A percentile compares a stretch with the other conserved stretches of the same genome.
Evolutionary conservation across 2,888 invertebrate species (phyloP).

Genomic region (Agonopterix arenella): DNA sequence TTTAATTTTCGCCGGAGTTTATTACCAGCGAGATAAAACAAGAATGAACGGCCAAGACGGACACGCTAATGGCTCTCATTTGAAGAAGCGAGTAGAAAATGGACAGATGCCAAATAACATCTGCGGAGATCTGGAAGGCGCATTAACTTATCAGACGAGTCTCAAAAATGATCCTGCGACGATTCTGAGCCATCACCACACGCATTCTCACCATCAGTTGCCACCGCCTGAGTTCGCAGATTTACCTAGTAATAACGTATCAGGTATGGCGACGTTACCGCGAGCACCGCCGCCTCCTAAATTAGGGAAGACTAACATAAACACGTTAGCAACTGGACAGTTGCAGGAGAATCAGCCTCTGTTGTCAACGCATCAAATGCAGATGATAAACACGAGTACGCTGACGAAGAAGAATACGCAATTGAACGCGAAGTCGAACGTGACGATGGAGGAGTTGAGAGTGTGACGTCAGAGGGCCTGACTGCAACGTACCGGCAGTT

Average conservation of each 20-base stretch:
- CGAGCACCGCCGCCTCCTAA: conserved; percentile 87
- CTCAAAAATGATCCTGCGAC: conserved; percentile 83
- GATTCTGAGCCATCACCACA: conserved; percentile 85
- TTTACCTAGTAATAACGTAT: conserved; percentile 81
- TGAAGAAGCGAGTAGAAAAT: conserved; percentile 87
- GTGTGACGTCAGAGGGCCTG: conserved; percentile 85
- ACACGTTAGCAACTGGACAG: conserved; percentile 76
- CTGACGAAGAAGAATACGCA: conserved; percentile 86
- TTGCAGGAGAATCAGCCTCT: conserved; percentile 82
- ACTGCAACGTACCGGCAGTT: conserved; percentile 75
- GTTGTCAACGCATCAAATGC: conserved; percentile 85
- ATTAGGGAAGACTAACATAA: conserved; percentile 78
- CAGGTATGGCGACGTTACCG: conserved; percentile 77
- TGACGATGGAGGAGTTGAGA: conserved; percentile 87
- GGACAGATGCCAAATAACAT: conserved; percentile 93
- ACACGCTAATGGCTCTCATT: conserved; percentile 61
- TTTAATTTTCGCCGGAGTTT: conserved; percentile 95
- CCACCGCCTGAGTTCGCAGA: conserved; percentile 92
- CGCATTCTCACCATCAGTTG: conserved; percentile 85
- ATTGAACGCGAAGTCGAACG: conserved; percentile 76
- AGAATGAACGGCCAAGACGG: conserved; percentile 79
- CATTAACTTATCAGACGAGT: conserved; percentile 68
- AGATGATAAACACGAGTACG: conserved; percentile 86
- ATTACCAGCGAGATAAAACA: conserved; percentile 93
- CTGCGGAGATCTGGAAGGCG: conserved; percentile 87